A percentile compares a stretch with the other conserved stretches of the same genome.
These are phyloP conservation scores for Athalia circularis DNA, from an alignment of 2,888 invertebrate genomes.

Conservation along the genomic window DNA sequence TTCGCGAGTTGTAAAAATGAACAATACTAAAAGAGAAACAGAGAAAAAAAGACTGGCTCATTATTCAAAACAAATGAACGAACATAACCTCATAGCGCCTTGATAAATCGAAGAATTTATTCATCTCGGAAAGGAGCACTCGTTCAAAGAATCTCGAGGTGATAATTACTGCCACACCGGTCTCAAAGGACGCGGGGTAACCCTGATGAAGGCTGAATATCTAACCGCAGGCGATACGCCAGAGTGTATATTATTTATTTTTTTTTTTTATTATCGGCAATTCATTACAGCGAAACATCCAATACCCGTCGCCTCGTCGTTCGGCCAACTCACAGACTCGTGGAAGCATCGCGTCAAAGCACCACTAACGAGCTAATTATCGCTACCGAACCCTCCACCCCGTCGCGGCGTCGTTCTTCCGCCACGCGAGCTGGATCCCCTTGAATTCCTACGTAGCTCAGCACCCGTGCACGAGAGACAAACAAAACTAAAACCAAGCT, in stretches of 20 bases:
- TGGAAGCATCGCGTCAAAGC: constrained; percentile 58
- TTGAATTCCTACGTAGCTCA: constrained; percentile 50
- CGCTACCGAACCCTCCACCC: constrained; percentile 49
- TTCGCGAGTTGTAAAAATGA: neutral
- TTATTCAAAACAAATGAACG: neutral
- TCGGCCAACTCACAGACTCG: constrained; percentile 54
- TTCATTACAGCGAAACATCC: constrained; percentile 49
- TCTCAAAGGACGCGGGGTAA: neutral
- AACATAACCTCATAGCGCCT: neutral
- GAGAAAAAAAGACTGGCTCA: no score
- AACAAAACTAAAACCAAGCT: constrained; percentile 27
- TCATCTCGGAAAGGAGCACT: neutral
- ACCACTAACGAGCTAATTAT: constrained; percentile 62
- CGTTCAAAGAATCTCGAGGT: neutral
- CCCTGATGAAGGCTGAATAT: neutral
- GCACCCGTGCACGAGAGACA: constrained; percentile 16
- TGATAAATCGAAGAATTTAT: neutral
- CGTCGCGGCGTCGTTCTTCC: constrained; percentile 46
- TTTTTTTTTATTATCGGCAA: constrained; percentile 46
- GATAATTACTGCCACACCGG: constrained; percentile 9
- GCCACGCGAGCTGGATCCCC: constrained; percentile 47
- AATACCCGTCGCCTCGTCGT: constrained; percentile 37
- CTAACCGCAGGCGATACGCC: neutral
- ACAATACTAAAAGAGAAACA: no score
- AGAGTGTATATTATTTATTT: neutral